Evolutionary conservation across 2,888 invertebrate genomes (phyloP).

Genomic region (Amphipoea oculea): DNA sequence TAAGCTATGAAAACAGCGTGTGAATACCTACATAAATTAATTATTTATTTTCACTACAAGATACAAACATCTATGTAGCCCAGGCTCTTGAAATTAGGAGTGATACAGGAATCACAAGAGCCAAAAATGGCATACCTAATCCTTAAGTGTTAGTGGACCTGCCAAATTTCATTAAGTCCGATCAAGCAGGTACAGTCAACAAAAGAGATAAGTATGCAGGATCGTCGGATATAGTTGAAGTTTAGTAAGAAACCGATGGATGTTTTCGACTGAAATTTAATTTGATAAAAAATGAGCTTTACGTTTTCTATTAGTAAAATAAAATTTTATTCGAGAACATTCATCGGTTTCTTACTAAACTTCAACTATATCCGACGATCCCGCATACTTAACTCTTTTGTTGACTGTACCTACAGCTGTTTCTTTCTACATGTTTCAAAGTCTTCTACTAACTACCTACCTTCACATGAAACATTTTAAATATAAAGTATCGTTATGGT

Average conservation of each 20-base stretch:
- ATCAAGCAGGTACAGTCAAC: not conserved
- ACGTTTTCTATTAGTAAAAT: no score
- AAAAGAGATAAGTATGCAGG: no score
- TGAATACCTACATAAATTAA: not conserved
- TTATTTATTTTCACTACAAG: not conserved
- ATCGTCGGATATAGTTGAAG: no score
- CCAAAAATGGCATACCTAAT: not conserved
- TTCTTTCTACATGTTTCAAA: not conserved
- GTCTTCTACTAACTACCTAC: not conserved
- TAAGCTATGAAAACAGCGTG: not conserved
- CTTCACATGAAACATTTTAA: no score
- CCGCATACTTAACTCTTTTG: no score
- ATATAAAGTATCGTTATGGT: not conserved
- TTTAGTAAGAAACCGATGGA: no score
- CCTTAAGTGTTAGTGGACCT: slow-evolving; percentile 8
- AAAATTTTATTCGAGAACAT: no score
- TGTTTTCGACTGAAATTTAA: no score
- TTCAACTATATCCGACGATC: no score
- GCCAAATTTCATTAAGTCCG: slow-evolving; percentile 2
- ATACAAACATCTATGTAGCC: not conserved
- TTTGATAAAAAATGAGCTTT: no score
- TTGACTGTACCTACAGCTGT: no score
- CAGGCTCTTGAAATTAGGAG: not conserved
- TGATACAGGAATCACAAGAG: not conserved
- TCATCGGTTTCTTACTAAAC: no score